Conservation (phyloP, 1,140 invertebrate genomes). For the Drosophila obscura region DNA sequence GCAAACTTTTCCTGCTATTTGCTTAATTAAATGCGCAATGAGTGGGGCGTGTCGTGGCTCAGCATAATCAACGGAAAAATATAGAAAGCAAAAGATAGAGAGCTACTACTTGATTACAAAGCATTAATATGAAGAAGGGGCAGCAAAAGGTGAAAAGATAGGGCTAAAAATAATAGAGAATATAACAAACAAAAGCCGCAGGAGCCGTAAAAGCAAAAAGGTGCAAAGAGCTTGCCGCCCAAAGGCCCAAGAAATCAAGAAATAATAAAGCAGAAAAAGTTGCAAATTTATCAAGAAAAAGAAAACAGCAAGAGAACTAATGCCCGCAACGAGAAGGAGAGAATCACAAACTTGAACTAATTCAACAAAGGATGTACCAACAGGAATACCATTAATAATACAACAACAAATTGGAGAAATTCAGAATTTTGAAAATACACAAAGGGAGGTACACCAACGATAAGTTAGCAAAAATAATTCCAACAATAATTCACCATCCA, state of each 20-base stretch:
- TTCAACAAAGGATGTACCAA: too few species aligned
- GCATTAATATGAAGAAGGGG: conserved; percentile 58
- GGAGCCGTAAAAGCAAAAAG: conserved; percentile 25
- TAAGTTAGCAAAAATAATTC: too few species aligned
- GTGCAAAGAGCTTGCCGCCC: conserved; percentile 21
- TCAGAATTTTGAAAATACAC: not conserved
- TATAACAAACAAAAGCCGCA: conserved; percentile 32
- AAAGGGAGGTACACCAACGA: not conserved
- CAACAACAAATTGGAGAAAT: too few species aligned
- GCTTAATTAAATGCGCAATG: conserved; percentile 73
- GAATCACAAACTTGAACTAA: too few species aligned
- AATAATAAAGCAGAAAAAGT: conserved; percentile 54
- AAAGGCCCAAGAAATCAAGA: conserved; percentile 50
- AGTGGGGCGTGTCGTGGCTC: conserved; percentile 49
- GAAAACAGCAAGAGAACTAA: not conserved
- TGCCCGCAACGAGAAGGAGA: too few species aligned
- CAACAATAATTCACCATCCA: too few species aligned
- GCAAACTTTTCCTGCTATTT: conserved; percentile 64
- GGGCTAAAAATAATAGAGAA: conserved; percentile 5
- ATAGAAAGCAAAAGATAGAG: conserved; percentile 12
- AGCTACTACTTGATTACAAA: conserved; percentile 69
- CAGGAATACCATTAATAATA: too few species aligned
- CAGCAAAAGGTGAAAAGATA: conserved; percentile 31
- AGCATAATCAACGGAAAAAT: conserved; percentile 59
- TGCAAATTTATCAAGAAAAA: conserved; percentile 4